Evolutionary conservation across 2,888 invertebrate species (phyloP).

Genomic region (Caenorhabditis afra): DNA sequence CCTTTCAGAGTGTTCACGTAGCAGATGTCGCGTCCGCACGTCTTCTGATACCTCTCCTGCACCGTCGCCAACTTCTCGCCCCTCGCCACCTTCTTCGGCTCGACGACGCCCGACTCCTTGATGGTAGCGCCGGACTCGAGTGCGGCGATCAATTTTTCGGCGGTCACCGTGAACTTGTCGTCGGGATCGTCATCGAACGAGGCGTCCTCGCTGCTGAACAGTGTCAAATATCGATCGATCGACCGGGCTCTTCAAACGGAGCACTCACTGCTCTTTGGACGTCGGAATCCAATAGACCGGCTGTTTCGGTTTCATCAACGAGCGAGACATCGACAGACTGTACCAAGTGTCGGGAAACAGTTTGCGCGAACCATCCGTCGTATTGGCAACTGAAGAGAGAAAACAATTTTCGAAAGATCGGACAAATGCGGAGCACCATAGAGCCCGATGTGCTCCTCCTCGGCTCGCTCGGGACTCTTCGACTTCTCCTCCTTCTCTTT

Average conservation of each 20-base stretch:
- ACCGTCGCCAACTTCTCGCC: not conserved
- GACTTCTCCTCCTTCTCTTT: no score
- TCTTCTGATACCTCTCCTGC: conserved; percentile 17
- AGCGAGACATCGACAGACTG: conserved; percentile 25
- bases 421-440: no score
- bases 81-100: conserved; percentile 17
- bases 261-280: not conserved
- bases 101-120: conserved; percentile 23
- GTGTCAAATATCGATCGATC: no score
- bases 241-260: no score
- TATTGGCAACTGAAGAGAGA: conserved; percentile 18
- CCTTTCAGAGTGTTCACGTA: conserved; percentile 37
- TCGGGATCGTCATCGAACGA: conserved; percentile 43
- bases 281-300: conserved; percentile 23
- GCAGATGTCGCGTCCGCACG: conserved; percentile 6
- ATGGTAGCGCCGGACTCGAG: conserved; percentile 12
- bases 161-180: conserved; percentile 44
- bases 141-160: conserved; percentile 29
- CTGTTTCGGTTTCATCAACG: not conserved
- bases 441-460: no score
- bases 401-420: no score
- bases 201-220: conserved; percentile 5
- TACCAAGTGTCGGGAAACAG: conserved; percentile 26
- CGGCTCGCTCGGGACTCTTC: no score
- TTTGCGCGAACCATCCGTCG: conserved; percentile 12